These are phyloP conservation scores for Latrodectus elegans DNA, from an alignment of 2,888 invertebrate genomes.

Conservation along the genomic window DNA sequence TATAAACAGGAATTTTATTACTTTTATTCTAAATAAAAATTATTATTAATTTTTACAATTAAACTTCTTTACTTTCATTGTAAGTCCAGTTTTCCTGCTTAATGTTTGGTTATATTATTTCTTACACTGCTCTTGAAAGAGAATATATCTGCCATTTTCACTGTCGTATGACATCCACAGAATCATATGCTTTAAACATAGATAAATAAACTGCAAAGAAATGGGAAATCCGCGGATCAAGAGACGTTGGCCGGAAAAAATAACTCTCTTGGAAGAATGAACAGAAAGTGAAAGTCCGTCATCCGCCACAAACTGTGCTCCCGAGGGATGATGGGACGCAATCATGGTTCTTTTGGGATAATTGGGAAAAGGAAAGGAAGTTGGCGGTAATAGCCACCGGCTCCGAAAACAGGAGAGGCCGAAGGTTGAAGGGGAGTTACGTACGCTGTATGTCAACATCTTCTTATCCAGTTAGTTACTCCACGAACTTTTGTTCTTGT, in stretches of 20 bases:
- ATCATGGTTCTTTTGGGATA: slow-evolving; percentile 60
- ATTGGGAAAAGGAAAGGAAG: slow-evolving; percentile 27
- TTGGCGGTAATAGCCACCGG: slow-evolving; percentile 24
- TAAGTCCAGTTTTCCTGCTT: too few relatives aligned
- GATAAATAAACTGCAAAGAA: too few relatives aligned
- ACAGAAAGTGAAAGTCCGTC: neutral
- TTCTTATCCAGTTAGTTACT: slow-evolving; percentile 64
- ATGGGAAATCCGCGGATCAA: too few relatives aligned
- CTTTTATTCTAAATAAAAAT: too few relatives aligned
- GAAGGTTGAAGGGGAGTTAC: neutral
- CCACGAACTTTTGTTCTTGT: slow-evolving; percentile 11
- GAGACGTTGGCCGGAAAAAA: neutral
- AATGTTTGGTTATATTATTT: too few relatives aligned
- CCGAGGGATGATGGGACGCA: slow-evolving; percentile 36
- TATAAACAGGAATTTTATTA: too few relatives aligned
- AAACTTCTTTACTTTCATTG: too few relatives aligned
- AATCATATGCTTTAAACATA: too few relatives aligned
- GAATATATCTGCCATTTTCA: too few relatives aligned
- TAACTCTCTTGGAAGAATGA: neutral
- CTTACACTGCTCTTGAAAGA: too few relatives aligned
- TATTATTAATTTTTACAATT: too few relatives aligned
- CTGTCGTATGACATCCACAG: too few relatives aligned
- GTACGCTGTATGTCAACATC: slow-evolving; percentile 54
- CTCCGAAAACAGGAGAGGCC: neutral
- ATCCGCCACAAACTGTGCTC: slow-evolving; percentile 47